Percentiles rank a stretch among this genome's conserved stretches.
Evolutionary conservation across 2,888 invertebrate species (phyloP).

Genomic region (Phorcus lineatus): DNA sequence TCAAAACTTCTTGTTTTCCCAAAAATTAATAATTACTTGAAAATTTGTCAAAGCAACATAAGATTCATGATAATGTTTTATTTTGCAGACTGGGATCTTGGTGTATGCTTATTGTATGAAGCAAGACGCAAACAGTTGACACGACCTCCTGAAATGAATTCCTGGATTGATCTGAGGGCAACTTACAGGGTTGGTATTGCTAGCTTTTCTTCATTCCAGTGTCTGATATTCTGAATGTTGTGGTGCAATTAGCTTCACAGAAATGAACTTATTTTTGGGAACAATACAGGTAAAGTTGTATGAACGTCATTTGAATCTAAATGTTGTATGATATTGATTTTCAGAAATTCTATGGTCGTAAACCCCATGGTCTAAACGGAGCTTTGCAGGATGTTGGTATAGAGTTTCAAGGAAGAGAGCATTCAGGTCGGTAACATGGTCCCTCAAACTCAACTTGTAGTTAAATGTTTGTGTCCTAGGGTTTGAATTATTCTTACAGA

Average conservation of each 20-base stretch:
- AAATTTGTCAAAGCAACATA: too few species aligned
- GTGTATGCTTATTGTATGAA: constrained; percentile 80
- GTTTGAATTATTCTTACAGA: too few species aligned
- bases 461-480: too few species aligned
- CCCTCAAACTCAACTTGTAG: too few species aligned
- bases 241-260: too few species aligned
- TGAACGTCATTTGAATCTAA: too few species aligned
- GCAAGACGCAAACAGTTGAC: constrained; percentile 79
- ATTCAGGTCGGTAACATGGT: constrained; percentile 75
- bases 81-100: constrained; percentile 80
- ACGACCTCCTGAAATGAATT: constrained; percentile 78
- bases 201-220: not conserved
- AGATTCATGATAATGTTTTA: not conserved
- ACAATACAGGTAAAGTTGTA: too few species aligned
- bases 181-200: constrained; percentile 75
- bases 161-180: constrained; percentile 80
- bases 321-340: constrained; percentile 40
- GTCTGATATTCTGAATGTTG: too few species aligned
- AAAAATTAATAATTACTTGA: too few species aligned
- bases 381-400: constrained; percentile 80
- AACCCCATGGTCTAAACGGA: constrained; percentile 78
- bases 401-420: constrained; percentile 80
- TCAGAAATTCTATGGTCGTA: constrained; percentile 79
- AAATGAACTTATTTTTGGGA: too few species aligned
- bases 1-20: too few species aligned